A percentile compares a stretch with the other conserved stretches of the same genome.
Conservation (phyloP, 2,113 vertebrate species). For the Sinocyclocheilus rhinocerous region DNA sequence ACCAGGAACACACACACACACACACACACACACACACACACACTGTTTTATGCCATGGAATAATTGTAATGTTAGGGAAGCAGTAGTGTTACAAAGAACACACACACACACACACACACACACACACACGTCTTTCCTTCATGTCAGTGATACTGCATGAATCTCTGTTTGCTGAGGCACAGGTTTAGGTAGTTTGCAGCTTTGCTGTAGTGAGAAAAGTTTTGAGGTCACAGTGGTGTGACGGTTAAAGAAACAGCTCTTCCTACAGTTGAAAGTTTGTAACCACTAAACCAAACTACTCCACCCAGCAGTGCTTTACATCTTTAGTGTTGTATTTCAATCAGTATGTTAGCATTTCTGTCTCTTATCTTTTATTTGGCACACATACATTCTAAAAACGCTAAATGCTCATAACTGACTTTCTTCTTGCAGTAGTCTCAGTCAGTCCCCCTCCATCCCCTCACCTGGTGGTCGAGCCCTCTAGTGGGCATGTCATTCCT, state of each 20-base stretch:
- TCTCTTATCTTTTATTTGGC: background rate
- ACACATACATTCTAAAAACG: background rate
- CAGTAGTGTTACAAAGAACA: background rate
- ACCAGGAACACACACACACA: too few species aligned
- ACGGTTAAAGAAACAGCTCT: conserved; percentile 28
- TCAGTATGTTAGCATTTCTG: background rate
- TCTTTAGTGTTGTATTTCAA: background rate
- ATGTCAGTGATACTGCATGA: background rate
- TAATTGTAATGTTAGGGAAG: background rate
- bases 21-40: too few species aligned
- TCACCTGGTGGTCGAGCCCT: conserved; percentile 29
- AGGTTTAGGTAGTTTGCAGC: background rate
- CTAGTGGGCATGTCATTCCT: background rate
- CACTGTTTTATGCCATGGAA: background rate
- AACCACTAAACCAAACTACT: conserved; percentile 13
- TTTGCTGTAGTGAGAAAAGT: background rate
- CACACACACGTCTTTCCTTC: too few species aligned
- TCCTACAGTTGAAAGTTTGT: background rate
- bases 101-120: too few species aligned
- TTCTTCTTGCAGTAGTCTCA: background rate
- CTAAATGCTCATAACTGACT: background rate
- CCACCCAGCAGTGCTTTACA: conserved; percentile 23
- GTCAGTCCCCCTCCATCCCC: conserved; percentile 19
- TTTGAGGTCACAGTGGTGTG: conserved; percentile 24
- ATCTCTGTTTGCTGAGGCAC: background rate